Evolutionary conservation across 2,113 vertebrate genomes (phyloP).

Genomic region (Argyrosomus japonicus): DNA sequence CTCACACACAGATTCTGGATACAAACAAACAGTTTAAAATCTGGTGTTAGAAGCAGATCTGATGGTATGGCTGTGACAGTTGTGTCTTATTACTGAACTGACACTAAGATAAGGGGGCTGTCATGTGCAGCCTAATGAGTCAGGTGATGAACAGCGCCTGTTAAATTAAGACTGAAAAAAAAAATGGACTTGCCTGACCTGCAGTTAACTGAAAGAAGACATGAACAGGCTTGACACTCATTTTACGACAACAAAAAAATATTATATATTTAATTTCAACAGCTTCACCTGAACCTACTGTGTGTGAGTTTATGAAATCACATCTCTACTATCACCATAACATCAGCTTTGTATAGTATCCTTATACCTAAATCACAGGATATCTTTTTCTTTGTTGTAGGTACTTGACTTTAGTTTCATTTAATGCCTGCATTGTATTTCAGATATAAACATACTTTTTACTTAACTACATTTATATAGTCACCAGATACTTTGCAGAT

Average conservation of each 20-base stretch:
- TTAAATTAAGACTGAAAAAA: slow-evolving; percentile 27
- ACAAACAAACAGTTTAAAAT: not conserved
- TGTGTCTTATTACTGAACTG: slow-evolving; percentile 2
- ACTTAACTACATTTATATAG: too few relatives aligned
- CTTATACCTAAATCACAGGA: too few relatives aligned
- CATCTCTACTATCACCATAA: too few relatives aligned
- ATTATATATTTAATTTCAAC: not conserved
- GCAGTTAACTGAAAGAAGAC: not conserved
- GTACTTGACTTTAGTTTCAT: too few relatives aligned
- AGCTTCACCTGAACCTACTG: too few relatives aligned
- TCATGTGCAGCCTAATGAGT: slow-evolving; percentile 65
- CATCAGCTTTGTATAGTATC: too few relatives aligned
- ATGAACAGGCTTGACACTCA: not conserved
- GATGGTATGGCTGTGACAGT: not conserved
- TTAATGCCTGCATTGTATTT: too few relatives aligned
- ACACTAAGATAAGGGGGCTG: not conserved
- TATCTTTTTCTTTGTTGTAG: too few relatives aligned
- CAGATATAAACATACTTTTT: too few relatives aligned
- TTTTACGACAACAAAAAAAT: too few relatives aligned
- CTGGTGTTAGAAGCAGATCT: not conserved
- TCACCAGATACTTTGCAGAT: too few relatives aligned
- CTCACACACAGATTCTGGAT: not conserved
- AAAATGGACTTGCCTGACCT: slow-evolving; percentile 10
- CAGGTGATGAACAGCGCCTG: slow-evolving; percentile 52
- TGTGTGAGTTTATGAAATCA: too few relatives aligned